Conservation (phyloP, 2,113 vertebrate genomes). For the Takifugu flavidus region DNA sequence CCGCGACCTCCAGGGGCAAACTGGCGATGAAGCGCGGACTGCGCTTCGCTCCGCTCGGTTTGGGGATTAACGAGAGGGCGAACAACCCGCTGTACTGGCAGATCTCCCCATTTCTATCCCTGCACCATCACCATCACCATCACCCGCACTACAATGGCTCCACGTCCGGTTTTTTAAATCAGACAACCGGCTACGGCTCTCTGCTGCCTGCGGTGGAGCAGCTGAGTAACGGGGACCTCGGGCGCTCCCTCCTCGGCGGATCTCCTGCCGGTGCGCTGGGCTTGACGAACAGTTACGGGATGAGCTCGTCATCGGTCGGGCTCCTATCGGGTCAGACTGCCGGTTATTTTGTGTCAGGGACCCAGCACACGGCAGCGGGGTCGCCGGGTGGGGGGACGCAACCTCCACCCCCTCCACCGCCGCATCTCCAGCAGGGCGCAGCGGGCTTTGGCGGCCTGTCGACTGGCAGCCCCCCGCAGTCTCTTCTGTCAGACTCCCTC, state of each 20-base stretch:
- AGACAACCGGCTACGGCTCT: conserved; percentile 70
- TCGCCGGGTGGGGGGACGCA: conserved; percentile 23
- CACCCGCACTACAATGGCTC: conserved; percentile 76
- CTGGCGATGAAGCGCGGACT: conserved; percentile 79
- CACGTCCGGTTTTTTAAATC: conserved; percentile 69
- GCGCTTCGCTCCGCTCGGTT: conserved; percentile 72
- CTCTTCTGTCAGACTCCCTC: conserved; percentile 71
- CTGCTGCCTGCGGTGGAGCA: conserved; percentile 74
- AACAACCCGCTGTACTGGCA: conserved; percentile 79
- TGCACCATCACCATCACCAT: conserved; percentile 75
- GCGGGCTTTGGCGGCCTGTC: conserved; percentile 44
- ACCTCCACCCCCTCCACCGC: conserved; percentile 34
- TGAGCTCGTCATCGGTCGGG: conserved; percentile 73
- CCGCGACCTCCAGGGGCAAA: conserved; percentile 76
- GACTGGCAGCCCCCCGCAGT: conserved; percentile 53
- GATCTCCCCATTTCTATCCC: conserved; percentile 76
- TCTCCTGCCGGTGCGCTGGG: conserved; percentile 57
- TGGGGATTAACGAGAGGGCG: conserved; percentile 73
- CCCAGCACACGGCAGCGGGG: conserved; percentile 43
- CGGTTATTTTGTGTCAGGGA: conserved; percentile 74
- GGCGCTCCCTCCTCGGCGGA: conserved; percentile 66
- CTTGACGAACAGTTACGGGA: conserved; percentile 70
- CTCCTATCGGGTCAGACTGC: conserved; percentile 70
- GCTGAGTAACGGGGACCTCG: conserved; percentile 69
- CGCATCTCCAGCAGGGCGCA: conserved; percentile 63